Conservation (phyloP, 2,797 vertebrate species). For the Ctenosaura bakeri region DNA sequence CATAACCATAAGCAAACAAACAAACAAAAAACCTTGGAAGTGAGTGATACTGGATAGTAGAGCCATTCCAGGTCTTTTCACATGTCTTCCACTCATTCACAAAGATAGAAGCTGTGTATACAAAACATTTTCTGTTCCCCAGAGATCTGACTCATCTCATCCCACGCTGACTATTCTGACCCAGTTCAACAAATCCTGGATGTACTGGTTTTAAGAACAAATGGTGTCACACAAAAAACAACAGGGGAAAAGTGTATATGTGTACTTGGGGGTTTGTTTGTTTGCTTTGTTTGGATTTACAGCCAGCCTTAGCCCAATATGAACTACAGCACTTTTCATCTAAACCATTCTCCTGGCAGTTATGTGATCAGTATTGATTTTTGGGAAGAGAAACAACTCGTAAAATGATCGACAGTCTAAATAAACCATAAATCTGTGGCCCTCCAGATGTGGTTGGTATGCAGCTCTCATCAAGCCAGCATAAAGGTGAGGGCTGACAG, state of each 20-base stretch:
- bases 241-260: neutral
- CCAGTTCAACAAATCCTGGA: neutral
- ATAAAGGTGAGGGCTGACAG: neutral
- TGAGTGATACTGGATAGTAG: slow-evolving; percentile 21
- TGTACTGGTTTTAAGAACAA: slow-evolving; percentile 4
- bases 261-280: neutral
- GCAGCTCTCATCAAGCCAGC: neutral
- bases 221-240: neutral
- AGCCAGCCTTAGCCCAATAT: neutral
- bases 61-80: slow-evolving; percentile 18
- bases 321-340: neutral
- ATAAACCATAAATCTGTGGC: neutral
- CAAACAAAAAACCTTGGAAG: slow-evolving; percentile 52
- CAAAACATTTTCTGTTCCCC: neutral
- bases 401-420: neutral
- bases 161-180: neutral
- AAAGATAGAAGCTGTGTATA: slow-evolving; percentile 3
- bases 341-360: neutral
- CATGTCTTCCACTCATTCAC: fast-evolving
- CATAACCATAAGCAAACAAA: slow-evolving; percentile 45
- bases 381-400: neutral
- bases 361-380: neutral
- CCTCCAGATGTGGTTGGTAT: neutral
- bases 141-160: neutral
- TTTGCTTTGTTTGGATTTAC: neutral